Evolutionary conservation across 2,888 invertebrate genomes (phyloP).

Genomic region (Nephrotoma guestfalica): DNA sequence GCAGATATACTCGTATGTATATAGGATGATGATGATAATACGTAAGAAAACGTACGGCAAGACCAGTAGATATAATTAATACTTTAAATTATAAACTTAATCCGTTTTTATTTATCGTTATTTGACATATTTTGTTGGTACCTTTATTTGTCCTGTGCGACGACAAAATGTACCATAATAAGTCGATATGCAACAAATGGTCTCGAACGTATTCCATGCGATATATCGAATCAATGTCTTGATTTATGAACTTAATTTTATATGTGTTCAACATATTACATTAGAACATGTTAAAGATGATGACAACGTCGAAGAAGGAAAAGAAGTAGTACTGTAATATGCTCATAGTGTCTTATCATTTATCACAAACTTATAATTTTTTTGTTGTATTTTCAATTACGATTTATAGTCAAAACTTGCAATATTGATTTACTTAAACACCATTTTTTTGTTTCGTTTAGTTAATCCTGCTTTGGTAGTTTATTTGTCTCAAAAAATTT

Average conservation of each 20-base stretch:
- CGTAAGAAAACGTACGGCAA: background rate
- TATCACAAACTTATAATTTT: too few species aligned
- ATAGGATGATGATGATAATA: background rate
- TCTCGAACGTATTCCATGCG: background rate
- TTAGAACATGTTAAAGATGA: too few species aligned
- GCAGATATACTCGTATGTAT: background rate
- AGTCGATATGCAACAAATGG: background rate
- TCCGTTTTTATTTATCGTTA: background rate
- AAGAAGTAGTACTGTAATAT: too few species aligned
- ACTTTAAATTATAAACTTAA: background rate
- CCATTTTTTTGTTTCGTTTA: background rate
- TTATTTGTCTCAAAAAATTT: background rate
- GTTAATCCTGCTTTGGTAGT: background rate
- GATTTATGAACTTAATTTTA: background rate
- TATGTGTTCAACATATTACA: too few species aligned
- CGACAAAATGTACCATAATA: background rate
- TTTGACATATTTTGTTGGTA: background rate
- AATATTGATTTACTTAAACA: background rate
- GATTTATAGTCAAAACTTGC: background rate
- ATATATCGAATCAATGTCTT: background rate
- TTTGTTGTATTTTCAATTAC: background rate
- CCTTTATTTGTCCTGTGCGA: background rate
- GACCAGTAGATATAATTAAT: background rate
- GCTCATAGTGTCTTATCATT: too few species aligned
- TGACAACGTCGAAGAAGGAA: too few species aligned